Evolutionary conservation across 2,113 vertebrate species (phyloP).

Genomic region (Phrynosoma platyrhinos): DNA sequence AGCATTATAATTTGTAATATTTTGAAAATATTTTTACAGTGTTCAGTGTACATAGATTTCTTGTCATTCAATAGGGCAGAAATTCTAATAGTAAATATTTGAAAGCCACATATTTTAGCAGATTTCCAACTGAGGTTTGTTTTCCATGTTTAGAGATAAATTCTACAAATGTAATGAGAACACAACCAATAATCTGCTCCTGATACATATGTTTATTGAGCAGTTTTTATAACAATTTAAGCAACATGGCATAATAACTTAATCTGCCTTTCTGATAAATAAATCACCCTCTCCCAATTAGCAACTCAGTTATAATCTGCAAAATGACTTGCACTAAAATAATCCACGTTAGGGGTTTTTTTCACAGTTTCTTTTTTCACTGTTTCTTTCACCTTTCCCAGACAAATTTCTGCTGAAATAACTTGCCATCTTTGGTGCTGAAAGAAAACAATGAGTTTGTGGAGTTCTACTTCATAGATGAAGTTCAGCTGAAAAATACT

Average conservation of each 20-base stretch:
- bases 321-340: slow-evolving; percentile 65
- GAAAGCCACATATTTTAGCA: background rate
- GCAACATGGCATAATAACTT: slow-evolving; percentile 60
- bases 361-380: slow-evolving; percentile 22
- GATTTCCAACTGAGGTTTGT: rapidly evolving
- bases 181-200: background rate
- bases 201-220: slow-evolving; percentile 46
- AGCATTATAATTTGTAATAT: background rate
- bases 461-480: background rate
- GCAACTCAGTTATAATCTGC: slow-evolving; percentile 68
- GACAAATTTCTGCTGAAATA: background rate
- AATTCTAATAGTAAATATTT: rapidly evolving
- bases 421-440: rapidly evolving
- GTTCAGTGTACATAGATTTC: background rate
- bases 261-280: slow-evolving; percentile 59
- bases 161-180: background rate
- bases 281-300: slow-evolving; percentile 69
- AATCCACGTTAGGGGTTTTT: slow-evolving; percentile 44
- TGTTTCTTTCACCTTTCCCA: background rate
- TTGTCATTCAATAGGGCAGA: background rate
- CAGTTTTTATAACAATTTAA: slow-evolving; percentile 45
- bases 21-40: background rate
- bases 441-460: background rate
- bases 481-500: background rate
- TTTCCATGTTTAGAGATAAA: rapidly evolving